These are phyloP conservation scores for Rhorus exstirpatorius DNA, from an alignment of 2,888 invertebrate genomes.

Conservation along the genomic window DNA sequence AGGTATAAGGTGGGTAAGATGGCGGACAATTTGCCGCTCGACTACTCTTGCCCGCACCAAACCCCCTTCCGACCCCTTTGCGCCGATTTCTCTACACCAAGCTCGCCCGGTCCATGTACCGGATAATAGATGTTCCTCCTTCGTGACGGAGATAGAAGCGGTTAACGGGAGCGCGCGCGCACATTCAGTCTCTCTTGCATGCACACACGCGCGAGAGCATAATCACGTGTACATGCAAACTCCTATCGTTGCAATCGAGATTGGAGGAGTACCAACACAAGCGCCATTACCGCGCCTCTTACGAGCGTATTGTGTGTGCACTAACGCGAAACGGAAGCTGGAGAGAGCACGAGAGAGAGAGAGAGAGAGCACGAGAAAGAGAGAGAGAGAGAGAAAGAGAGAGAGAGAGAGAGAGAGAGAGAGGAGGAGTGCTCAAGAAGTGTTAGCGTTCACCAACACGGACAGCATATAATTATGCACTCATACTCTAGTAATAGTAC, in stretches of 20 bases:
- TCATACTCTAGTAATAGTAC: conserved; percentile 35
- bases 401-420: not conserved
- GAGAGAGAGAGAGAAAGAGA: not conserved
- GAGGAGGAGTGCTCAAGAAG: conserved; percentile 17
- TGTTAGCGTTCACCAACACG: conserved; percentile 51
- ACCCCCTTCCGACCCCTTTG: conserved; percentile 72
- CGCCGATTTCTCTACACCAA: conserved; percentile 69
- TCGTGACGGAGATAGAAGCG: conserved; percentile 76
- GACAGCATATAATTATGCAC: conserved; percentile 35
- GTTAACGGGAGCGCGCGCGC: conserved; percentile 73
- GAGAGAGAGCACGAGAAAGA: not conserved
- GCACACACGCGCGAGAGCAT: conserved; percentile 50
- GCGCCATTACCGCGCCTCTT: conserved; percentile 57
- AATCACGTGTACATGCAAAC: conserved; percentile 41
- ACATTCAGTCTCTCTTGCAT: conserved; percentile 42
- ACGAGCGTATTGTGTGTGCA: conserved; percentile 63
- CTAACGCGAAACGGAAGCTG: conserved; percentile 51
- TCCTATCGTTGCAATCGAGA: conserved; percentile 51
- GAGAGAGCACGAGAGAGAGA: not conserved
- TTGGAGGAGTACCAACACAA: conserved; percentile 62
- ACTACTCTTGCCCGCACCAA: conserved; percentile 85
- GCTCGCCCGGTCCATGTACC: conserved; percentile 78
- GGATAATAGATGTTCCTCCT: conserved; percentile 85
- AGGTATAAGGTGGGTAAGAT: conserved; percentile 86
- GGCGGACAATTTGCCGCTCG: conserved; percentile 86